Conservation (phyloP, 1,140 invertebrate species). For the Trichonephila clavata region DNA sequence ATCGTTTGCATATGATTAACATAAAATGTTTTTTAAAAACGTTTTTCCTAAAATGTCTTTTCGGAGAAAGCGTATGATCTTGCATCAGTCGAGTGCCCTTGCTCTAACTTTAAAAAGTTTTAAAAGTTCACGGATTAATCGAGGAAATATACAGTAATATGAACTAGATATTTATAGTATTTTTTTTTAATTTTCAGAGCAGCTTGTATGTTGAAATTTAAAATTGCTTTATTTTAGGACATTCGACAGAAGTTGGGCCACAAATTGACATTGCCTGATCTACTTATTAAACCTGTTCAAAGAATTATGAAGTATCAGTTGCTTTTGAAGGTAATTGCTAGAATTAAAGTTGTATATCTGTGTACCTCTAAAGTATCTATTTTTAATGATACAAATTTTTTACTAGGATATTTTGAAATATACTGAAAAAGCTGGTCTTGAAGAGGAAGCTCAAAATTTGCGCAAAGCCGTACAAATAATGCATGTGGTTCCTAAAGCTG, state of each 20-base stretch:
- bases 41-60: too few species aligned
- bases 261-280: constrained; percentile 95
- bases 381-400: background rate
- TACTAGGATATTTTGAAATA: constrained; percentile 83
- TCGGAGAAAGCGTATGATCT: too few species aligned
- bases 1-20: too few species aligned
- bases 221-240: constrained; percentile 84
- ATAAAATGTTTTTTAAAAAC: too few species aligned
- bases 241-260: constrained; percentile 95
- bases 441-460: constrained; percentile 87
- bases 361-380: too few species aligned
- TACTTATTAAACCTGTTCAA: constrained; percentile 99
- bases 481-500: constrained; percentile 96
- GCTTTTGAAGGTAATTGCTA: constrained; percentile 87
- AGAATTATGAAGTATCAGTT: constrained; percentile 99
- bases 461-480: constrained; percentile 91
- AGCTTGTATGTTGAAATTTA: background rate
- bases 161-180: too few species aligned
- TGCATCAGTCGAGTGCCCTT: too few species aligned
- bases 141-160: too few species aligned
- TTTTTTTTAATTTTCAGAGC: too few species aligned
- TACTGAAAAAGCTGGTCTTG: constrained; percentile 84
- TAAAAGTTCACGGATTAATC: too few species aligned
- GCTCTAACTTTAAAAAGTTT: too few species aligned
- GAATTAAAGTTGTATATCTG: too few species aligned